Evolutionary conservation across 2,888 invertebrate genomes (phyloP), one percentile per base, ranked within the genome.

Genomic region (Metellina segmentata): DNA sequence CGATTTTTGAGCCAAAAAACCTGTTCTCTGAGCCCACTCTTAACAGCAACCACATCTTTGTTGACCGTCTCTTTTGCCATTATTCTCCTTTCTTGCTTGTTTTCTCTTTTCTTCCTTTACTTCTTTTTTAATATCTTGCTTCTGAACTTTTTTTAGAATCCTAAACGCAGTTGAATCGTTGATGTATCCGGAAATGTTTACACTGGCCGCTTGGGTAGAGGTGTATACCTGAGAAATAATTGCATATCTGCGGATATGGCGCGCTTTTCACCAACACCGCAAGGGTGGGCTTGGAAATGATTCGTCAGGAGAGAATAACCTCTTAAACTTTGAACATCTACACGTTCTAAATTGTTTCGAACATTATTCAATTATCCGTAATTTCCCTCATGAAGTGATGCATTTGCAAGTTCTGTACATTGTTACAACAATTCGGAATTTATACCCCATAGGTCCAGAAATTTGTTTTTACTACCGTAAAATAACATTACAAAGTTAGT

Each of bases 1-100:
- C 81, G 61, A 81, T 86, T 90, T 90, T 90, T 81, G 71, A 53
- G 75, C 9, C 20, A 81, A 81, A 85, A 77, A 90, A 90, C 90
- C 90, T 52, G 90, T 90, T 90, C 90, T 69, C 13, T 53, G 69
- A 74, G 85, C 69, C 71, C 11, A 53, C 85, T 82, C 81, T 88
- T 82, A 79, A 79, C 85, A 16, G 61, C 75, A 74, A 86, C 75
- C 74, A 74, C 90, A 81, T 90, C 81, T 81, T 90, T 81, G 81
- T 85, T 85, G 85, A 49, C 75, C 70, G 61, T 77, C 77, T 82
- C 49, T 78, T 77, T 82, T 75, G 81, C 20, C 16, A 53, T 72
- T 88, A 69, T 69, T 16, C 20, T 83, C n/a, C 52, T 49, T 53
- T 51, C 72, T 74, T 16, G 16, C 75, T 71, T 16, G 48, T 49